A percentile compares a stretch with the other conserved stretches of the same genome.
phyloP scores from a whole-genome alignment of 1,140 invertebrate genomes.

The Teleogryllus occipitalis region DNA sequence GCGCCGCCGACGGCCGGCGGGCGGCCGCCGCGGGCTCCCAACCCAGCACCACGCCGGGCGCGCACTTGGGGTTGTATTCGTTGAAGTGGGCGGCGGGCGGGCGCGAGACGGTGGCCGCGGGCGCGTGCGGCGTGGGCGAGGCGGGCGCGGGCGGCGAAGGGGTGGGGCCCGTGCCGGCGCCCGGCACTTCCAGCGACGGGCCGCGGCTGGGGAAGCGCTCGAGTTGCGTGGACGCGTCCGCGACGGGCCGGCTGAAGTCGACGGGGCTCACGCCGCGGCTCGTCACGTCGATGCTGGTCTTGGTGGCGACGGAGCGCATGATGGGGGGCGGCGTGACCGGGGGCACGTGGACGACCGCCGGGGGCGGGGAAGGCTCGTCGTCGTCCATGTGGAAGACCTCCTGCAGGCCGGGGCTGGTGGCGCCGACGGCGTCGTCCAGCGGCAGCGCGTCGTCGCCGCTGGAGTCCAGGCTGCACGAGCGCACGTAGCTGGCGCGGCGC shows the following conservation, averaged over 20 bases:
- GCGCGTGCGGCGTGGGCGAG: background rate
- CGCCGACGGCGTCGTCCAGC: background rate
- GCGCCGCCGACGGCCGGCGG: constrained; percentile 27
- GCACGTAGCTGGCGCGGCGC: background rate
- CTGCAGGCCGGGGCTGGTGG: too few relatives aligned
- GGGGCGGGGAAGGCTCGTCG: background rate
- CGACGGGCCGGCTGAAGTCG: too few relatives aligned
- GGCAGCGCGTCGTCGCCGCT: constrained; percentile 11
- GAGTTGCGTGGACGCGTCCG: too few relatives aligned
- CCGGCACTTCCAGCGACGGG: too few relatives aligned
- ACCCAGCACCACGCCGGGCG: constrained; percentile 39
- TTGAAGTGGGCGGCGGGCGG: constrained; percentile 50
- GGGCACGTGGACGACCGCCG: background rate
- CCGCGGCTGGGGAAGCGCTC: too few relatives aligned
- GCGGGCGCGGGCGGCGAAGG: too few relatives aligned
- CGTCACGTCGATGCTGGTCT: background rate
- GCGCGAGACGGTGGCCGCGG: background rate
- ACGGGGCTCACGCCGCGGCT: too few relatives aligned
- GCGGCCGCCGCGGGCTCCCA: background rate
- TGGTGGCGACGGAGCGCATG: background rate
- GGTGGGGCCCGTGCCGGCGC: background rate
- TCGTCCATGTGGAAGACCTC: background rate
- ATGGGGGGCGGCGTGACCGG: background rate
- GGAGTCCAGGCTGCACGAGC: constrained; percentile 18
- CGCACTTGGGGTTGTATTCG: constrained; percentile 49